Percentiles rank a stretch among this genome's conserved stretches.
Conservation (phyloP, 1,140 invertebrate genomes). For the Pseudobourletiella spinata region DNA sequence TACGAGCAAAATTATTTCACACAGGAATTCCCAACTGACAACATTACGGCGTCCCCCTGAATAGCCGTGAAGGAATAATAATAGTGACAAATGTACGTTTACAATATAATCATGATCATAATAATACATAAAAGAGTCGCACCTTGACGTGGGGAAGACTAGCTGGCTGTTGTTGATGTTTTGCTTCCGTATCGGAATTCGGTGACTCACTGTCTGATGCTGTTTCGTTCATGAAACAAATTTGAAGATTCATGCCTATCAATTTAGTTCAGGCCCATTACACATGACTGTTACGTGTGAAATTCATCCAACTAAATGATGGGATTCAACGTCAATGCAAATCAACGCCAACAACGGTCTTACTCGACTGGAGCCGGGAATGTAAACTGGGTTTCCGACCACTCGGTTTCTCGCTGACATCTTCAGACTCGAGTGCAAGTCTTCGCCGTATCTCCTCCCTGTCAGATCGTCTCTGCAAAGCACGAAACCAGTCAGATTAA, state of each 20-base stretch:
- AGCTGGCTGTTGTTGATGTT: constrained; percentile 29
- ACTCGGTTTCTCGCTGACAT: constrained; percentile 59
- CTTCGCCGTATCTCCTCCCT: constrained; percentile 81
- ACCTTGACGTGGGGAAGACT: constrained; percentile 32
- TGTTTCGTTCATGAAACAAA: constrained; percentile 91
- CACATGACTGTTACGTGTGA: too few relatives aligned
- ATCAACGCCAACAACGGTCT: too few relatives aligned
- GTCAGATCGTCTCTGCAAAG: constrained; percentile 71
- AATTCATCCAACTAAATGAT: too few relatives aligned
- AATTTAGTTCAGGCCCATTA: constrained; percentile 14
- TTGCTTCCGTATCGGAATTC: constrained; percentile 28
- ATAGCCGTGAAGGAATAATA: too few relatives aligned
- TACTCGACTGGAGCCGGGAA: constrained; percentile 74
- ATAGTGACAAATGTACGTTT: neutral
- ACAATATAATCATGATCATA: too few relatives aligned
- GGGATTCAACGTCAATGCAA: too few relatives aligned
- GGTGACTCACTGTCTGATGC: constrained; percentile 54
- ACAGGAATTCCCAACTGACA: too few relatives aligned
- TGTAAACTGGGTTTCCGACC: constrained; percentile 77
- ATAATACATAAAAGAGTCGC: neutral
- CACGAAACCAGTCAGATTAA: too few relatives aligned
- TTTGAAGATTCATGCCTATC: constrained; percentile 81
- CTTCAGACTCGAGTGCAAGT: constrained; percentile 74
- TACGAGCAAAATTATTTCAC: too few relatives aligned
- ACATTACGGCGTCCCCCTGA: too few relatives aligned